Conservation (phyloP, 2,113 vertebrate genomes). For the Sturnus vulgaris region DNA sequence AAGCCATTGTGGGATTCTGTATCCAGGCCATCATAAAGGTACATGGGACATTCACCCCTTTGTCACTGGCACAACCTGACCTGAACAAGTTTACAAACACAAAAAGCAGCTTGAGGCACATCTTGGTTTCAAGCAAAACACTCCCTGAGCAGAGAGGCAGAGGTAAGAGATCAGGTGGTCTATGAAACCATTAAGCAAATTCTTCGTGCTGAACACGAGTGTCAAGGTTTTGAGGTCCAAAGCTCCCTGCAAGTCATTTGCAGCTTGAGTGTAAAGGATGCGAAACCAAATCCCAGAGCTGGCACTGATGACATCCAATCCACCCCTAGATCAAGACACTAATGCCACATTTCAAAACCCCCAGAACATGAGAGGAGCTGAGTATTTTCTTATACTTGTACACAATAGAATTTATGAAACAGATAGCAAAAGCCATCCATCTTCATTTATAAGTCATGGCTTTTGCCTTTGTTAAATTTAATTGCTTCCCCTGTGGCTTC, state of each 20-base stretch:
- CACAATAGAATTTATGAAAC: constrained; percentile 22
- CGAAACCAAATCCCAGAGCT: not conserved
- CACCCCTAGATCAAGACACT: not conserved
- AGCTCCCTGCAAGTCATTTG: not conserved
- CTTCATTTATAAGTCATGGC: constrained; percentile 55
- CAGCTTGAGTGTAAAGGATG: not conserved
- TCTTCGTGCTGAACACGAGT: not conserved
- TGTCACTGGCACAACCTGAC: too few relatives aligned
- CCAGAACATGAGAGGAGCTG: not conserved
- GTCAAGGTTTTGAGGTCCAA: not conserved
- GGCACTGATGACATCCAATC: not conserved
- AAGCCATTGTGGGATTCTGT: not conserved
- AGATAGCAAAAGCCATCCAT: constrained; percentile 44
- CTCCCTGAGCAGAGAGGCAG: not conserved
- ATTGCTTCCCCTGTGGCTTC: constrained; percentile 57
- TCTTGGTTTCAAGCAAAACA: not conserved
- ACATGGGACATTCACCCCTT: not conserved
- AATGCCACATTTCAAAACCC: not conserved
- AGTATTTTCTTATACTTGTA: not conserved
- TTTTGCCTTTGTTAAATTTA: constrained; percentile 59
- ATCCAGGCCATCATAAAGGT: not conserved
- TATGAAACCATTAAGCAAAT: not conserved
- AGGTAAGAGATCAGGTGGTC: not conserved
- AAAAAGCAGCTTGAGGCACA: not conserved
- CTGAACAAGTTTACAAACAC: not conserved